These are phyloP conservation scores for Cynaeus angustus DNA, from an alignment of 2,888 invertebrate species.

Conservation along the genomic window DNA sequence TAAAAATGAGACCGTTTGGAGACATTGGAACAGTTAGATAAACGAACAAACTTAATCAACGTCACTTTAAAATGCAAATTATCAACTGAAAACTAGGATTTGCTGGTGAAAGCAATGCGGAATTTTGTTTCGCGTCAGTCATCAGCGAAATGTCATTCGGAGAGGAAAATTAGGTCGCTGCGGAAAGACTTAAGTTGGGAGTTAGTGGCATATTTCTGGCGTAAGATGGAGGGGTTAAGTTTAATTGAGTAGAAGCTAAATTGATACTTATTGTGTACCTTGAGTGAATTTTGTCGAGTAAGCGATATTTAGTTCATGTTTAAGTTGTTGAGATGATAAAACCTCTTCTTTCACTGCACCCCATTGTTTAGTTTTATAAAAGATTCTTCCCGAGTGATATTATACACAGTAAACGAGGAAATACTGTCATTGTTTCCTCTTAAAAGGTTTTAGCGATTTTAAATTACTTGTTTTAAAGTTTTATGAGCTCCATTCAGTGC, in stretches of 20 bases:
- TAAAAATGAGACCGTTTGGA: no score
- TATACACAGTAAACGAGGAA: slow-evolving; percentile 54
- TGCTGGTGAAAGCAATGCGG: slow-evolving; percentile 1
- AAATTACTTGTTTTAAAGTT: slow-evolving; percentile 57
- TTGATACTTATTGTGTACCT: slow-evolving; percentile 48
- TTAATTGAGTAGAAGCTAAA: slow-evolving; percentile 48
- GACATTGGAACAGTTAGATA: no score
- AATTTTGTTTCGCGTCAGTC: slow-evolving; percentile 13
- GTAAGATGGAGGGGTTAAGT: slow-evolving; percentile 36
- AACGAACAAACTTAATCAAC: no score
- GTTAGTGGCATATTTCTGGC: slow-evolving; percentile 42
- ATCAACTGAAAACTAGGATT: neutral
- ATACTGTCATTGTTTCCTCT: slow-evolving; percentile 56
- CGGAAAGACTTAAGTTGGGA: slow-evolving; percentile 31
- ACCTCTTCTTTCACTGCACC: slow-evolving; percentile 33
- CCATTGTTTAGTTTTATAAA: slow-evolving; percentile 42
- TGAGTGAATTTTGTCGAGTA: slow-evolving; percentile 42
- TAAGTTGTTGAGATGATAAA: slow-evolving; percentile 42
- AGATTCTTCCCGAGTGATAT: slow-evolving; percentile 31
- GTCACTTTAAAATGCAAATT: neutral
- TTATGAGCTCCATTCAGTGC: slow-evolving; percentile 53
- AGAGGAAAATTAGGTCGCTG: slow-evolving; percentile 35
- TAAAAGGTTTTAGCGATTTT: slow-evolving; percentile 54
- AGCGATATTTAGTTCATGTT: slow-evolving; percentile 46
- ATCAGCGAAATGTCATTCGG: slow-evolving; percentile 10